Evolutionary conservation across 1,140 invertebrate genomes (phyloP), one percentile per base, ranked within the genome.

Genomic region (Anoplolepis gracilipes): DNA sequence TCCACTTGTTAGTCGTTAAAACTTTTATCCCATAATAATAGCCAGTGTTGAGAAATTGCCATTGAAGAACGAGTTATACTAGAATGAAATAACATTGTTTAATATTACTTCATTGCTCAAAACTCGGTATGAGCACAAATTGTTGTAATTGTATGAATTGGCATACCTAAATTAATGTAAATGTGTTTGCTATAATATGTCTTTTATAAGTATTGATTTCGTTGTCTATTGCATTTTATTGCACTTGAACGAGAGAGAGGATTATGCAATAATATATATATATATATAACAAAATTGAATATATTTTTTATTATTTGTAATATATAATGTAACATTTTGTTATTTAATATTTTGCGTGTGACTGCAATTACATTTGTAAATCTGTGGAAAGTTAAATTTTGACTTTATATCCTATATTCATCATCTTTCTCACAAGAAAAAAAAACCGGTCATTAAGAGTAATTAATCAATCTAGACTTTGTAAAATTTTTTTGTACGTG

Each of bases 21-120:
- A 86, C 76, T 89, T 89, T 81, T 85, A 77, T 81, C 57, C 67
- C 25, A 82, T 76, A 76, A 88, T 84, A 86, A 88, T 86, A 30
- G 70, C 33, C 36, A 49, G 11, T 57, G 30, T 5, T 42, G 75
- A 75, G 46, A 36, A 78, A 88, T 75, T 79, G 61, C 59, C 16
- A 65, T 25, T 64, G 82, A 75, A 73, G 61, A 55, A 88, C 46
- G 59, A 36, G 28, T 39, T 49, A 79, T 69, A 36, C 22, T 16
- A 75, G 69, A 88, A 70, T 79, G 55, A 55, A 88, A 85, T 88
- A 75, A 82, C 75, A 88, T 88, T 88, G 65, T 88, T 88, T 62
- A 88, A 78, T 69, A 82, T 59, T 36, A 67, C 46, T 33, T 79
- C 42, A 49, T 69, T 10, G 42, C n/a, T 10, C 5, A 8, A 25